Conservation (phyloP, 2,113 vertebrate genomes). For the Pluvianellus socialis region DNA sequence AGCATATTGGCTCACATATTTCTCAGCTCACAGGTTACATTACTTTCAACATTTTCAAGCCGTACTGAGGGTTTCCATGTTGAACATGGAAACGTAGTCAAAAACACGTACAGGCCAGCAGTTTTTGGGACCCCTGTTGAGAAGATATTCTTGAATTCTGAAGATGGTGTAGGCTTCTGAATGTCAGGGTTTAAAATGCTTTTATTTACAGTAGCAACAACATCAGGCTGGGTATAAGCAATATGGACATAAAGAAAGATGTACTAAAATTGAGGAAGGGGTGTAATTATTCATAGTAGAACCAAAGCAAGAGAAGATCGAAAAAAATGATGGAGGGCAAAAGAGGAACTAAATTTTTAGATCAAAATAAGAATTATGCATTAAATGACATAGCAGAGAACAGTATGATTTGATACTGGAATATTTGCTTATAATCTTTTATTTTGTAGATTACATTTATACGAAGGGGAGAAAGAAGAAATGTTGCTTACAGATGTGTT, state of each 20-base stretch:
- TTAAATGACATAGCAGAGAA: not conserved
- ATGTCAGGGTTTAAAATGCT: not conserved
- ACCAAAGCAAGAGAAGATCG: not conserved
- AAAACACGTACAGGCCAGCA: not conserved
- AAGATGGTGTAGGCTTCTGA: not conserved
- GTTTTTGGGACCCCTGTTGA: not conserved
- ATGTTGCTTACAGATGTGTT: not conserved
- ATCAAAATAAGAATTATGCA: not conserved
- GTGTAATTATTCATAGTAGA: not conserved
- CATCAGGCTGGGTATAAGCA: not conserved
- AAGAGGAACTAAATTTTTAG: not conserved
- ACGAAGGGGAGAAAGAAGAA: not conserved
- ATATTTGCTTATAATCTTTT: not conserved
- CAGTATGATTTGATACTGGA: not conserved
- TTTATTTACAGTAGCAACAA: not conserved
- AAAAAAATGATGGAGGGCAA: rapidly evolving
- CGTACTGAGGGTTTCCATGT: not conserved
- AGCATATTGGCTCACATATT: not conserved
- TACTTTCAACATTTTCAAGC: not conserved
- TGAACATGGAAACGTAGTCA: not conserved
- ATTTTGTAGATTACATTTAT: not conserved
- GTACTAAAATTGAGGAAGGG: not conserved
- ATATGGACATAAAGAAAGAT: not conserved
- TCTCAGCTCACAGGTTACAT: not conserved
- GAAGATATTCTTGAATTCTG: not conserved